Evolutionary conservation across 2,888 invertebrate genomes (phyloP).

Genomic region (Rhyacophila evoluta): DNA sequence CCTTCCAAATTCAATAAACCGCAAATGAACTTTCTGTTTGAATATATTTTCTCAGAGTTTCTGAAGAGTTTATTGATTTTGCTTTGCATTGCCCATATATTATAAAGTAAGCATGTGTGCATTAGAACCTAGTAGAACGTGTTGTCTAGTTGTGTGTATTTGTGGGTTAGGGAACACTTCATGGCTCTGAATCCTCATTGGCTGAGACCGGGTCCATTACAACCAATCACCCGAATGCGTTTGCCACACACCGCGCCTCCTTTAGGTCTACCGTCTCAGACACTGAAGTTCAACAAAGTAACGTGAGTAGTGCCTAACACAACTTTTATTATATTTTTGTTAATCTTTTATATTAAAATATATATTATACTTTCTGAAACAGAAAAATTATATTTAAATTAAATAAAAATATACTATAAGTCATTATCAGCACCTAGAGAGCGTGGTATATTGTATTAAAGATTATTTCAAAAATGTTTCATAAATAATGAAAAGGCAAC

Average conservation of each 20-base stretch:
- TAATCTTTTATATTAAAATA: not conserved
- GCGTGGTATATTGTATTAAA: too few relatives aligned
- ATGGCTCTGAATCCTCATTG: constrained; percentile 74
- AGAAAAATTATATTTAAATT: too few relatives aligned
- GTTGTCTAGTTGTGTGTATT: constrained; percentile 59
- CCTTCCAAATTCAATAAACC: not conserved
- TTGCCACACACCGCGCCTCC: constrained; percentile 78
- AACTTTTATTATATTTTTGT: constrained; percentile 38
- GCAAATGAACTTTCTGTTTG: not conserved
- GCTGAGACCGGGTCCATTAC: constrained; percentile 85
- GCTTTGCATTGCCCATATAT: constrained; percentile 37
- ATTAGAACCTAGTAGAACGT: constrained; percentile 51
- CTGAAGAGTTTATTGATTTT: not conserved
- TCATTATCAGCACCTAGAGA: too few relatives aligned
- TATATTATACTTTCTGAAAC: too few relatives aligned
- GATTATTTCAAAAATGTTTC: too few relatives aligned
- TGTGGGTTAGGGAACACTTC: constrained; percentile 73
- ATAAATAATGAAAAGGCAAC: too few relatives aligned
- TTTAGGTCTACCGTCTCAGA: constrained; percentile 94
- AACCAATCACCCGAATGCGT: constrained; percentile 80
- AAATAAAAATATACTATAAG: too few relatives aligned
- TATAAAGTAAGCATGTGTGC: constrained; percentile 44
- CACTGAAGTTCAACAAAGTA: constrained; percentile 91
- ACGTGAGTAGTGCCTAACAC: constrained; percentile 75
- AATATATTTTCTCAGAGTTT: not conserved